phyloP scores from a whole-genome alignment of 2,113 vertebrate genomes.

The Cryptomyrus ogoouensis region DNA sequence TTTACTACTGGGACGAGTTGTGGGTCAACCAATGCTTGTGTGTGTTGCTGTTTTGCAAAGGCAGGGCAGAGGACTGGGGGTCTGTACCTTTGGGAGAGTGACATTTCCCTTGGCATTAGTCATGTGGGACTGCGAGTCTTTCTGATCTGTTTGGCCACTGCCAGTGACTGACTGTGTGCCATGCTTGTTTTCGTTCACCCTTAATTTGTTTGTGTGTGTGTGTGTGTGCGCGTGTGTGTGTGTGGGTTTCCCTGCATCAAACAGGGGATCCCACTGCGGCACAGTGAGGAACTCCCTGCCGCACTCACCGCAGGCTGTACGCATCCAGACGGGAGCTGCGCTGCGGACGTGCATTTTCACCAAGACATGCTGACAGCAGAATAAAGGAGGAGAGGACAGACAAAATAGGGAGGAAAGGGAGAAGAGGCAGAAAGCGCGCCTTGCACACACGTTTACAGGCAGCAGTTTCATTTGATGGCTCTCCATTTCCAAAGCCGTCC shows the following conservation, averaged over 20 bases:
- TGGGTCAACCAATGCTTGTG: neutral
- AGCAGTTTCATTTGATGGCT: neutral
- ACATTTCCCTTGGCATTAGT: neutral
- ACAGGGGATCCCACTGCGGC: slow-evolving; percentile 5
- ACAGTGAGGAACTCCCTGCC: neutral
- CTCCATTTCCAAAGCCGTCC: neutral
- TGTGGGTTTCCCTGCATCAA: neutral
- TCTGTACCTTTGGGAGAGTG: neutral
- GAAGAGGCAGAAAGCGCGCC: neutral
- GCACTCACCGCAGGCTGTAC: neutral
- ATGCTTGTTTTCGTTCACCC: neutral
- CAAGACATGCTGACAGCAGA: neutral
- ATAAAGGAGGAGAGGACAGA: neutral
- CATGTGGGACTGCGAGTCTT: neutral
- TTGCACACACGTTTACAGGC: neutral
- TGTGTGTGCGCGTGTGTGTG: no score
- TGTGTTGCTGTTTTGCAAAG: neutral
- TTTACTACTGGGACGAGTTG: neutral
- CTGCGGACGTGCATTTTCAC: neutral
- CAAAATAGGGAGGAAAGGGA: neutral
- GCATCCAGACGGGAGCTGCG: neutral
- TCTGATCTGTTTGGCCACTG: neutral
- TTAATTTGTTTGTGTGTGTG: neutral
- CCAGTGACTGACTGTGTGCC: neutral
- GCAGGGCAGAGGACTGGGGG: neutral